Evolutionary conservation across 1,140 invertebrate species (phyloP).

Genomic region (Hermatobates lingyangjiaoensis): DNA sequence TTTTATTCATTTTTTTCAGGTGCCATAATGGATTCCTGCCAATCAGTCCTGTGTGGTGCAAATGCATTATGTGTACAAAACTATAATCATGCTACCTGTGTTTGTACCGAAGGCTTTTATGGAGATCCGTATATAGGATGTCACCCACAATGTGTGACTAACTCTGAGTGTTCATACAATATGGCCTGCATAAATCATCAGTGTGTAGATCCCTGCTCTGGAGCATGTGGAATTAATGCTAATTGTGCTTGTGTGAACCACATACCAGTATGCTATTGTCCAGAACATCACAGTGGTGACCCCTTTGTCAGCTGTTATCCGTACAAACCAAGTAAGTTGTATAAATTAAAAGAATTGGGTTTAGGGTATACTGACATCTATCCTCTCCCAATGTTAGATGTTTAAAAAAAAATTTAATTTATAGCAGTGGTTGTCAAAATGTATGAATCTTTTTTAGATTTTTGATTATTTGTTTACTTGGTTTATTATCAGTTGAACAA

Average conservation of each 20-base stretch:
- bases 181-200: constrained; percentile 57
- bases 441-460: too few relatives aligned
- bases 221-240: constrained; percentile 55
- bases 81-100: constrained; percentile 37
- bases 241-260: constrained; percentile 58
- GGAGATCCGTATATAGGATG: constrained; percentile 47
- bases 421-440: too few relatives aligned
- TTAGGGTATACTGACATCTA: too few relatives aligned
- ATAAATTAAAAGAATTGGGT: neutral
- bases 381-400: too few relatives aligned
- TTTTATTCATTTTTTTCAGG: too few relatives aligned
- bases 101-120: constrained; percentile 38
- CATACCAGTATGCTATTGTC: constrained; percentile 56
- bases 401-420: too few relatives aligned
- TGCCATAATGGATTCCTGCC: too few relatives aligned
- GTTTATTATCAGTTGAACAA: too few relatives aligned
- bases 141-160: constrained; percentile 56
- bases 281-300: constrained; percentile 49
- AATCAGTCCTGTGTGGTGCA: constrained; percentile 46
- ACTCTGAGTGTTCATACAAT: constrained; percentile 47
- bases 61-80: constrained; percentile 49
- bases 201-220: constrained; percentile 56
- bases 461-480: too few relatives aligned
- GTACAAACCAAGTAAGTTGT: constrained; percentile 22
- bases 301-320: constrained; percentile 53